Percentiles rank a stretch among this genome's conserved stretches.
phyloP scores from a whole-genome alignment of 2,888 invertebrate species.

The Meganola albula region DNA sequence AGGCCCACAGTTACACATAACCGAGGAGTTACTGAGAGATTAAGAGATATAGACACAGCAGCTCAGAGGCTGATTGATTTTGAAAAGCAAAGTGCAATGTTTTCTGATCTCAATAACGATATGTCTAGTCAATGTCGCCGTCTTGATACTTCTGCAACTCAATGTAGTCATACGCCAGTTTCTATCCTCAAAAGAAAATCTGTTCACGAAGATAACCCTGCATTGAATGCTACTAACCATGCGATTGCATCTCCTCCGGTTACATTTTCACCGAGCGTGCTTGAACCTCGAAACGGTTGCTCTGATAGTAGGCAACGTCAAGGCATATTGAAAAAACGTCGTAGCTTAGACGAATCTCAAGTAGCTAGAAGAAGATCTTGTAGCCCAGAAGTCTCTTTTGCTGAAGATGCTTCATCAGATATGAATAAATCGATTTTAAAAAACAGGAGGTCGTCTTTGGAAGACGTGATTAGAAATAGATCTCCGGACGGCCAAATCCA shows the following conservation, averaged over 20 bases:
- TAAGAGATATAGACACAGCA: constrained; percentile 72
- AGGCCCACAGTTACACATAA: constrained; percentile 44
- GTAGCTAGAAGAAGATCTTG: constrained; percentile 82
- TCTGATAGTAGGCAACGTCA: constrained; percentile 79
- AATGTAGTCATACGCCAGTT: constrained; percentile 70
- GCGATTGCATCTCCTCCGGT: constrained; percentile 82
- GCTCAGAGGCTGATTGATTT: constrained; percentile 75
- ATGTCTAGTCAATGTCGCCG: constrained; percentile 73
- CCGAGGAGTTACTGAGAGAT: constrained; percentile 67
- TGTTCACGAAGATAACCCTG: constrained; percentile 70
- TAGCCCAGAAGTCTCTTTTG: constrained; percentile 82
- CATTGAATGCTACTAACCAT: constrained; percentile 70
- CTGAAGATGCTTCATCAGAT: constrained; percentile 75
- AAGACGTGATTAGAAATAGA: constrained; percentile 80
- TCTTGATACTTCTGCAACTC: constrained; percentile 55
- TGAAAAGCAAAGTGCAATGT: constrained; percentile 75
- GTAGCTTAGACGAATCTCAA: constrained; percentile 88
- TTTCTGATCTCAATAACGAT: constrained; percentile 75
- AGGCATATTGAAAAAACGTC: constrained; percentile 89
- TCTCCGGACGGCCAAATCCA: constrained; percentile 82
- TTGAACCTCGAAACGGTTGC: constrained; percentile 80
- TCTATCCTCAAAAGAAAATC: constrained; percentile 85
- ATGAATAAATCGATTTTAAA: constrained; percentile 82
- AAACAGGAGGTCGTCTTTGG: constrained; percentile 83
- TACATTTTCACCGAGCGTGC: constrained; percentile 87